These are phyloP conservation scores for Sthenelais limicola DNA, from an alignment of 2,888 invertebrate species.

Conservation along the genomic window DNA sequence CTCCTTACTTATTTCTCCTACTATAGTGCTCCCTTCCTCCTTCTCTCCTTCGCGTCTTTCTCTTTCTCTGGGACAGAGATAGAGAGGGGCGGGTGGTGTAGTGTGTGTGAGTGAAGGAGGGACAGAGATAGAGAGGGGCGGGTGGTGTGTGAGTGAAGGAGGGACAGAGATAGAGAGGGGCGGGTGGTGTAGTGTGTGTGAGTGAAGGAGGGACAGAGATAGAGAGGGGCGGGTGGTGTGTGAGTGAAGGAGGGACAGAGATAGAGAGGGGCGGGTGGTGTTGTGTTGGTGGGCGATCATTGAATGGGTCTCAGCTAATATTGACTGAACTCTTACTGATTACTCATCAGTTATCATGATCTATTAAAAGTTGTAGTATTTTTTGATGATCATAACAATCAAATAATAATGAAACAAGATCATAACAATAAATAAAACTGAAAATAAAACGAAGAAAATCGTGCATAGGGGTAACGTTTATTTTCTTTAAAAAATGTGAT, in stretches of 20 bases:
- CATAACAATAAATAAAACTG: too few relatives aligned
- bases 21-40: neutral
- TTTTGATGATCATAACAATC: too few relatives aligned
- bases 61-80: neutral
- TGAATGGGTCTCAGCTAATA: too few relatives aligned
- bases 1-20: neutral
- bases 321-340: too few relatives aligned
- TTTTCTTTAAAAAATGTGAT: too few relatives aligned
- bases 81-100: neutral
- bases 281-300: neutral
- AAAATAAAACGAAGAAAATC: too few relatives aligned
- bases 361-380: too few relatives aligned
- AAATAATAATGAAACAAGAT: too few relatives aligned
- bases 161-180: neutral
- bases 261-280: neutral
- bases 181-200: neutral
- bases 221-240: neutral
- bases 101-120: conserved; percentile 5
- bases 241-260: neutral
- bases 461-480: too few relatives aligned
- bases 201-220: neutral
- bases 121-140: neutral
- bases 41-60: neutral
- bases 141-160: conserved; percentile 6
- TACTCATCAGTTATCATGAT: too few relatives aligned